phyloP scores from a whole-genome alignment of 2,113 vertebrate genomes.

The Zosterops borbonicus region DNA sequence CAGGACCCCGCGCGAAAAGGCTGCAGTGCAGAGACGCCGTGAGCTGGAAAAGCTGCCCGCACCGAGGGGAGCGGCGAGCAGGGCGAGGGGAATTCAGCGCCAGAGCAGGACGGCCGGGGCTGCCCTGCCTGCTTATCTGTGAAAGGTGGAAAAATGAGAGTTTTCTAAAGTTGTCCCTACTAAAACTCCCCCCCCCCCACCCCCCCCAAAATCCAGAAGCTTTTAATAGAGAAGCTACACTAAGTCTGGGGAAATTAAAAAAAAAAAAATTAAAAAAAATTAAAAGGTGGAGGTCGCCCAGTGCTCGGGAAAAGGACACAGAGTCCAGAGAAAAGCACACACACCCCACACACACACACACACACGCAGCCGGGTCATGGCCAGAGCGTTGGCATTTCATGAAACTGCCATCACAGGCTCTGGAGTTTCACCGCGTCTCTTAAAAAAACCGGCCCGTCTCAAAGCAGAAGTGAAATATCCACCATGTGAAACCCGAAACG shows the following conservation, averaged over 20 bases:
- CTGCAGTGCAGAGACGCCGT: not conserved
- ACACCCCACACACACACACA: not conserved
- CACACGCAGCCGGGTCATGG: not conserved
- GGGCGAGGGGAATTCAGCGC: not conserved
- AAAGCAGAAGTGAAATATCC: slow-evolving; percentile 81
- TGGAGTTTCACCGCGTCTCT: slow-evolving; percentile 43
- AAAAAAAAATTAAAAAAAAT: not conserved
- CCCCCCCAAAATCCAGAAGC: not conserved
- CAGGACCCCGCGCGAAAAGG: not conserved
- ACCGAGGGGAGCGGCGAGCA: not conserved
- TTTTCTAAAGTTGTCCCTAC: not conserved
- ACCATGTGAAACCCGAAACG: slow-evolving; percentile 75
- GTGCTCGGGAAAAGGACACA: not conserved
- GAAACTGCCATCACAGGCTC: slow-evolving; percentile 48
- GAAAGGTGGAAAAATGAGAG: not conserved
- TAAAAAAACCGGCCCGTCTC: slow-evolving; percentile 47
- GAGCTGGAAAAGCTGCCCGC: not conserved
- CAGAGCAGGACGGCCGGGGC: not conserved
- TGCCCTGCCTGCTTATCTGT: not conserved
- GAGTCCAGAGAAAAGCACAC: not conserved
- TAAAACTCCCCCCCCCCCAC: not conserved
- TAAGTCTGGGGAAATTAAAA: not conserved
- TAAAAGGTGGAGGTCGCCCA: not conserved
- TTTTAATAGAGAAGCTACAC: not conserved
- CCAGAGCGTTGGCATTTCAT: slow-evolving; percentile 12